Evolutionary conservation across 2,113 vertebrate genomes (phyloP).

Genomic region (Calonectris borealis): DNA sequence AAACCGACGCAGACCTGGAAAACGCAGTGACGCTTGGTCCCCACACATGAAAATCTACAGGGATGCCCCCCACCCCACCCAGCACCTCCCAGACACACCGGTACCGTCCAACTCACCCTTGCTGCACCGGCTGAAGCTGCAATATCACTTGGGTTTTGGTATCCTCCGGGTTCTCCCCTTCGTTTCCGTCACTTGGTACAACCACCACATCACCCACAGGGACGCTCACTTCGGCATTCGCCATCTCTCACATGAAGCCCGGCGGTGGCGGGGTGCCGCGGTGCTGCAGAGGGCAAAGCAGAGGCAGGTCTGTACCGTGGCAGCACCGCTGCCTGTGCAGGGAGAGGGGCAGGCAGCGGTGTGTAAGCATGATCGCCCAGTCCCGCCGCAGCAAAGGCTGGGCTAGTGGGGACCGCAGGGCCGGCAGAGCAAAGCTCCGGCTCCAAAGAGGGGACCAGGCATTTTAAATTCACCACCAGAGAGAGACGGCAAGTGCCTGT

Average conservation of each 20-base stretch:
- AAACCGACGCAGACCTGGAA: background rate
- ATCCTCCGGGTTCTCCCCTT: slow-evolving; percentile 83
- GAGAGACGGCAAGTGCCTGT: background rate
- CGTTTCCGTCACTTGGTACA: slow-evolving; percentile 82
- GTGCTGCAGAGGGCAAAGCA: slow-evolving; percentile 20
- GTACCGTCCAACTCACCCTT: slow-evolving; percentile 78
- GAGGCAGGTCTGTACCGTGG: background rate
- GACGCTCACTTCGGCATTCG: slow-evolving; percentile 87
- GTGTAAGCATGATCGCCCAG: background rate
- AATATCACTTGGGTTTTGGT: slow-evolving; percentile 89
- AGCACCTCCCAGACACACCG: background rate
- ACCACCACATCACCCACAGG: slow-evolving; percentile 87
- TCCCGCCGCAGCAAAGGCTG: background rate
- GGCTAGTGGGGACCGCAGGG: background rate
- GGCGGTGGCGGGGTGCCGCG: background rate
- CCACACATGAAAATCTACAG: background rate
- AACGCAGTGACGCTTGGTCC: accelerated
- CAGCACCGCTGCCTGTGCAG: background rate
- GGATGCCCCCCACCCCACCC: background rate
- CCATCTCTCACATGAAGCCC: slow-evolving; percentile 85
- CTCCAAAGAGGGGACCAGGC: background rate
- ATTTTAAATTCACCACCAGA: background rate
- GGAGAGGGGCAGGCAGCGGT: background rate
- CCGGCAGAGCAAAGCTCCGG: background rate
- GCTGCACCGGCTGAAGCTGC: slow-evolving; percentile 88